Evolutionary conservation across 2,888 invertebrate genomes (phyloP).

Genomic region (Tenodera sinensis): DNA sequence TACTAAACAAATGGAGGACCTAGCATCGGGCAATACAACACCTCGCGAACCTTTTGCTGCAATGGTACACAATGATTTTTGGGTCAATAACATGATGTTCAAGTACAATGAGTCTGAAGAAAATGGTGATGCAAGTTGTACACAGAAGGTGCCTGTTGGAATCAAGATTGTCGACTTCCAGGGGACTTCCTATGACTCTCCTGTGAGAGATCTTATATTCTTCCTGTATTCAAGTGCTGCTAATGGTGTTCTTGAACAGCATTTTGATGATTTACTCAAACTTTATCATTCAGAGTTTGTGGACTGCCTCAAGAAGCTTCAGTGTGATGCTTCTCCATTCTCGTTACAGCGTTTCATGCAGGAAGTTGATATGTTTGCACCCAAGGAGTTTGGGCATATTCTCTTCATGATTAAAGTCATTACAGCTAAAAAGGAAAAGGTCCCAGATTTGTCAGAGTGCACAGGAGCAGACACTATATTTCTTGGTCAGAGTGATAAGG

Average conservation of each 20-base stretch:
- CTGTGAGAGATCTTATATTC: constrained; percentile 54
- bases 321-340: constrained; percentile 42
- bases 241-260: constrained; percentile 44
- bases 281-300: constrained; percentile 53
- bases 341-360: constrained; percentile 46
- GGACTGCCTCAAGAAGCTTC: constrained; percentile 43
- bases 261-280: constrained; percentile 50
- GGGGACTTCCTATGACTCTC: constrained; percentile 51
- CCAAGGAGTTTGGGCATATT: constrained; percentile 48
- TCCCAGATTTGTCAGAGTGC: background rate
- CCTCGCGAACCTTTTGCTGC: constrained; percentile 49
- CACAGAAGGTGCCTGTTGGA: constrained; percentile 43
- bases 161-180: constrained; percentile 60
- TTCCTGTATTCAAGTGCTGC: constrained; percentile 54
- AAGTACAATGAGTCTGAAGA: constrained; percentile 41
- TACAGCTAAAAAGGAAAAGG: constrained; percentile 33
- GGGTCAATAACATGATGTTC: constrained; percentile 60
- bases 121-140: background rate
- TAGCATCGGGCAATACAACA: too few relatives aligned
- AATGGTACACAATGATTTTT: constrained; percentile 55
- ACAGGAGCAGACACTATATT: background rate
- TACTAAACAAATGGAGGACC: background rate
- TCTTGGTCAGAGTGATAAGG: background rate
- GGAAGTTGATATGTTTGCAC: constrained; percentile 47
- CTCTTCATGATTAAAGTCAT: constrained; percentile 51